Base-by-base conservation (phyloP, 2,113 vertebrate species). In the Carettochelys insculpta region DNA sequence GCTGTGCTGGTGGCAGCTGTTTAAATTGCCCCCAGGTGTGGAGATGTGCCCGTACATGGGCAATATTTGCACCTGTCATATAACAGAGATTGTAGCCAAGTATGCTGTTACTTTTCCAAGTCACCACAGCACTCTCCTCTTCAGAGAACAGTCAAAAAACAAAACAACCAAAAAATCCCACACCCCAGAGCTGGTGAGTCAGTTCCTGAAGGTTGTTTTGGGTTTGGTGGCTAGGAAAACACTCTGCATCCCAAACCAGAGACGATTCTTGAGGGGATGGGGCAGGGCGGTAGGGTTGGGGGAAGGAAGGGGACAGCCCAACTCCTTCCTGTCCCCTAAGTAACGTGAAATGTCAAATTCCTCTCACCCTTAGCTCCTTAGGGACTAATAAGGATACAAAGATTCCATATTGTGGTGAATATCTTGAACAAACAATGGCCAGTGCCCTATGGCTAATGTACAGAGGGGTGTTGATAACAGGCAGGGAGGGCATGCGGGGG, bases 201-300 rank as follows among this genome's bases (percentile, higher is more conserved):
- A 97, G 87, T 90, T 88, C 90, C 92, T 90, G 81, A 94, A 95
- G 95, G 94, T 54, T 82, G 77, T 4, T 92, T 92, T 93, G 93
- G 95, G 89, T 97, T 94, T 88, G 95, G 94, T 96, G 89, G 90
- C 91, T 90, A 92, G 51, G 87, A 89, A 89, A 86, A 85, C 54
- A 82, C 85, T 93, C 88, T 91, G 88, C 86, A 96, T 94, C 94
- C 96, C 95, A 95, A 97, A 97, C 97, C 90, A 97, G 93, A 96
- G 84, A 31, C 11, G 61, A 83, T 92, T 97, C 88, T 96, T 94
- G 93, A 85, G n/a, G 61, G 61, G 52, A 11, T 10, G 53, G 53
- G 27, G 5, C 5, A 5, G 12, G 94, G 96, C n/a, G n/a, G n/a
- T n/a, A n/a, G n/a, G n/a, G n/a, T n/a, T n/a, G n/a, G n/a, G n/a